phyloP scores from a whole-genome alignment of 2,797 vertebrate species.

The Remorina albescens region DNA sequence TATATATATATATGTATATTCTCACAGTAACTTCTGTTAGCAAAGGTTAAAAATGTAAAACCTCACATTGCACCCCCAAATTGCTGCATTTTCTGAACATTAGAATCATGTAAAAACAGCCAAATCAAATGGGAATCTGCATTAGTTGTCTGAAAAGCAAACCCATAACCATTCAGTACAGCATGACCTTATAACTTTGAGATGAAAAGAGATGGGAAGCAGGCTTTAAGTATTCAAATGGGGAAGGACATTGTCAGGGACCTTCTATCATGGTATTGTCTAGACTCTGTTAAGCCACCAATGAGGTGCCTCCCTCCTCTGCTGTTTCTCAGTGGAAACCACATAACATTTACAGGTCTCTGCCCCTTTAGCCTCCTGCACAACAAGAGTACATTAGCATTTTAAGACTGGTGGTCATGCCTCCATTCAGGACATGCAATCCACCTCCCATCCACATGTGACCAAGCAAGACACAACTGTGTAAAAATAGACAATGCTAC shows the following conservation, averaged over 20 bases:
- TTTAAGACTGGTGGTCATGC: slow-evolving; percentile 36
- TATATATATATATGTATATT: no score
- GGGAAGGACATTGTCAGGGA: slow-evolving; percentile 29
- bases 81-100: neutral
- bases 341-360: slow-evolving; percentile 39
- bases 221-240: slow-evolving; percentile 45
- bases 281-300: slow-evolving; percentile 42
- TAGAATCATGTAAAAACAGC: no score
- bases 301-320: slow-evolving; percentile 37
- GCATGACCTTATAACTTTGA: slow-evolving; percentile 49
- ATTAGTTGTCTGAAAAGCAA: slow-evolving; percentile 43
- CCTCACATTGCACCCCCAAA: neutral
- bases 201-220: slow-evolving; percentile 56
- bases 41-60: neutral
- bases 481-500: slow-evolving; percentile 1
- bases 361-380: slow-evolving; percentile 21
- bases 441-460: slow-evolving; percentile 24
- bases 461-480: slow-evolving; percentile 17
- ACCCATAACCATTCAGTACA: slow-evolving; percentile 39
- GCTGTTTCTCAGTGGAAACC: slow-evolving; percentile 47
- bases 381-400: slow-evolving; percentile 60
- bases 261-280: slow-evolving; percentile 42
- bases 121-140: neutral
- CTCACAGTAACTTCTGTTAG: slow-evolving; percentile 9
- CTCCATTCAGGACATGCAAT: slow-evolving; percentile 32